Evolutionary conservation across 2,113 vertebrate species (phyloP), one percentile per base, ranked within the genome.

Genomic region (Lamprologus callipterus): DNA sequence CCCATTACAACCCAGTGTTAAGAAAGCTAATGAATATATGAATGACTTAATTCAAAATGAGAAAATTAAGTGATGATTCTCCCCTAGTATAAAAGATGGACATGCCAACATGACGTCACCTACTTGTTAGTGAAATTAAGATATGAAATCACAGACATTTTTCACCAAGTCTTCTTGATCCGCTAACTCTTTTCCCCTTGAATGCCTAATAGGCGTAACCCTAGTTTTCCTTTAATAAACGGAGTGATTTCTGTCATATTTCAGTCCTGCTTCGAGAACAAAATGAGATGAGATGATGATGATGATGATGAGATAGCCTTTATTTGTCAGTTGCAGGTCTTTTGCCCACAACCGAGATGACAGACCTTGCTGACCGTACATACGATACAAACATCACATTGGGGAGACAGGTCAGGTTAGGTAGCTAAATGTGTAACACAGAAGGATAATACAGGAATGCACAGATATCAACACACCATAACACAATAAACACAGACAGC

Each of bases 21-120:
- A 70, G 65, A 70, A 70, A 45, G n/a, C 37, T 9, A 23, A 23
- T 14, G 21, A 73, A 45, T 26, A 40, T 13, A 23, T 23, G n/a
- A 42, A 70, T 70, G 37, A 45, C n/a, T 70, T 21, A 16, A 42
- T 26, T 26, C 8, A 45, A 11, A 89, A 37, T 9, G 21, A 65
- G 12, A 10, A 70, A 53, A 75, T 21, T 6, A 73, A 75, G 51
- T 68, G 10, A 51, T 23, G 19, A 68, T 68, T 40, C 63, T 68
- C 63, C 12, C 11, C 35, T 13, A 14, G 37, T 70, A 23, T 42
- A 14, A 42, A 70, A 70, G 3, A 23, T 42, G 37, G 65, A 23
- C 5, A 0, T 70, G 1, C 11, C 65, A 70, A 14, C 13, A 23
- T 70, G 65, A 75, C 3, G 1, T 45, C 40, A 45, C 4, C 37